Evolutionary conservation across 2,797 vertebrate species (phyloP).

Genomic region (Microctenopoma lineatum): DNA sequence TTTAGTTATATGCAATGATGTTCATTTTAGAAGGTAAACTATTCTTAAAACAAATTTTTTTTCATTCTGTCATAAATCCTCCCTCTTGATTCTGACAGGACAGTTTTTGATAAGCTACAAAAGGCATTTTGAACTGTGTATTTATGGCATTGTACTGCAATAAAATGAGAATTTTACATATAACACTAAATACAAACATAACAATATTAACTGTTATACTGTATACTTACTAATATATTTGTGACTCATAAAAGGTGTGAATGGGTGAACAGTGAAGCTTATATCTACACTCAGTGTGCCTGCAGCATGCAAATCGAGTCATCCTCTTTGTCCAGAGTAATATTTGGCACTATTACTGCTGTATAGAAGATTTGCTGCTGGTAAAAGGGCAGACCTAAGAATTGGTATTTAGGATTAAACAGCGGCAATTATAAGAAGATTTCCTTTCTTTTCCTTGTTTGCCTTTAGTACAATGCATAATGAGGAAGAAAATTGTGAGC

Average conservation of each 20-base stretch:
- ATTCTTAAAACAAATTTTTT: background rate
- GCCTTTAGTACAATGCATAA: slow-evolving; percentile 6
- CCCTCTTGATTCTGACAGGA: background rate
- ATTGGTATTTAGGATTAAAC: slow-evolving; percentile 40
- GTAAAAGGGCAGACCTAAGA: background rate
- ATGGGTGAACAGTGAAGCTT: slow-evolving; percentile 8
- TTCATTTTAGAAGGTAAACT: slow-evolving; percentile 5
- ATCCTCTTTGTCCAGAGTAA: slow-evolving; percentile 12
- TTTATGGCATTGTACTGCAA: background rate
- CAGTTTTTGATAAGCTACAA: background rate
- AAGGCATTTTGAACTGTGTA: background rate
- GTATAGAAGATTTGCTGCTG: slow-evolving; percentile 7
- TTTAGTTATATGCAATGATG: background rate
- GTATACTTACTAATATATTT: background rate
- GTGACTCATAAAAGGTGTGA: background rate
- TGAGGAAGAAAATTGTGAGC: slow-evolving; percentile 5
- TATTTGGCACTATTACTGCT: slow-evolving; percentile 4
- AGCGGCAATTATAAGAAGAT: slow-evolving; percentile 28
- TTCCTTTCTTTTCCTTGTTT: slow-evolving; percentile 18
- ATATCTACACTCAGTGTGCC: slow-evolving; percentile 29
- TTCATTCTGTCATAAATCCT: background rate
- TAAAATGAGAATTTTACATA: background rate
- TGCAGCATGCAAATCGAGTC: slow-evolving; percentile 4
- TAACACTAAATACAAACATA: background rate
- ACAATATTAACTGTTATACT: background rate